These are phyloP conservation scores for Conchocele bisecta DNA, from an alignment of 2,888 invertebrate species.

Conservation along the genomic window DNA sequence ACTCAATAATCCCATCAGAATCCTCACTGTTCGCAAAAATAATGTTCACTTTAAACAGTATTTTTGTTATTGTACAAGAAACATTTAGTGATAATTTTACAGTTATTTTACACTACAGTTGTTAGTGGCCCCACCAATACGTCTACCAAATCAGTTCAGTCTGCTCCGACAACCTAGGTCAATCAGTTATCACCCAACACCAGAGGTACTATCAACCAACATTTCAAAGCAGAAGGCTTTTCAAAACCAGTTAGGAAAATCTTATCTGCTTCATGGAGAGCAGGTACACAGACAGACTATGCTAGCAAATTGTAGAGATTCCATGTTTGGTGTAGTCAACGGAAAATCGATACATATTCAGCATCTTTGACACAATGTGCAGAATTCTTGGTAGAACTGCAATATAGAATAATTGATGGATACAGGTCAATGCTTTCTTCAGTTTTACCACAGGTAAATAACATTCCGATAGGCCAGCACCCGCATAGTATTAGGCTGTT, in stretches of 20 bases:
- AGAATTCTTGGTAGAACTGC: constrained; percentile 17
- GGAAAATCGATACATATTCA: constrained; percentile 27
- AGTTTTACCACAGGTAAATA: constrained; percentile 13
- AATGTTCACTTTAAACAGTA: too few species aligned
- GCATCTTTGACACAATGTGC: constrained; percentile 19
- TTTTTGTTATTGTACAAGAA: too few species aligned
- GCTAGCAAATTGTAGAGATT: constrained; percentile 18
- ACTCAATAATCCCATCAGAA: too few species aligned
- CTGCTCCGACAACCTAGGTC: neutral
- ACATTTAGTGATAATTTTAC: too few species aligned
- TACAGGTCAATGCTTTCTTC: constrained; percentile 25
- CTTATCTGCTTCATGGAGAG: constrained; percentile 20
- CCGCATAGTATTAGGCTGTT: constrained; percentile 19
- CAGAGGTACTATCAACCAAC: constrained; percentile 3
- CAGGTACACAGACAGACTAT: constrained; percentile 27
- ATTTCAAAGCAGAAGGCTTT: constrained; percentile 12
- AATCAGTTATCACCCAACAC: neutral
- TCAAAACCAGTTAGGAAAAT: constrained; percentile 11
- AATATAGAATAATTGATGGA: constrained; percentile 11
- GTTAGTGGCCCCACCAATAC: neutral
- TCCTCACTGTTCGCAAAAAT: too few species aligned
- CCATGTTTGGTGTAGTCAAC: constrained; percentile 20
- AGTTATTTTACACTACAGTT: too few species aligned
- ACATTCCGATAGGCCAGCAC: constrained; percentile 19
- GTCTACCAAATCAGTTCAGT: neutral